A percentile compares a stretch with the other conserved stretches of the same genome.
Conservation (phyloP, 2,797 vertebrate species). For the Pangasius sanitwongsei region DNA sequence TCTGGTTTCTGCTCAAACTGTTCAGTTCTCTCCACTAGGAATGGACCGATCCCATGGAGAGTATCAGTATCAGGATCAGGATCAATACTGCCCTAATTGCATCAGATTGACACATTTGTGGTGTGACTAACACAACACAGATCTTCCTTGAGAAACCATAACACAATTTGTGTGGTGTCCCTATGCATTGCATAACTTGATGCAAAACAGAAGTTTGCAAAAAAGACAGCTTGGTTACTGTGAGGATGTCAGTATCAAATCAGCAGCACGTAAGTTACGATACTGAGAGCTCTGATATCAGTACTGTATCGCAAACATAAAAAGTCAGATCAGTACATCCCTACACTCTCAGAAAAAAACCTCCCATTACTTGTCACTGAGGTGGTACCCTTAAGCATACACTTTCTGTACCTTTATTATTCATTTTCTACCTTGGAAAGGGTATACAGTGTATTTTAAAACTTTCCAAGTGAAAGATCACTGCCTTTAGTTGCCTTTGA, state of each 20-base stretch:
- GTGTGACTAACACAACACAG: not conserved
- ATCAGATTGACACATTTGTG: not conserved
- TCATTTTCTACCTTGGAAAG: not conserved
- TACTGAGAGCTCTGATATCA: not conserved
- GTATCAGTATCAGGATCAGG: not conserved
- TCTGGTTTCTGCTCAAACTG: not conserved
- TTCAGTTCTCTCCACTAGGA: not conserved
- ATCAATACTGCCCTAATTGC: slow-evolving; percentile 6
- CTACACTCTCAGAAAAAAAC: not conserved
- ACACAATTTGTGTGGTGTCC: not conserved
- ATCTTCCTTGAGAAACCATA: not conserved
- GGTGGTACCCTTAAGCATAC: not conserved
- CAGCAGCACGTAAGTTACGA: not conserved
- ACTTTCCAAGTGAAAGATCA: not conserved
- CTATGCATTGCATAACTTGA: not conserved
- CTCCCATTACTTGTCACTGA: not conserved
- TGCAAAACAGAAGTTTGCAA: not conserved
- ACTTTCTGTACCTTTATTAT: not conserved
- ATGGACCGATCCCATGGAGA: not conserved
- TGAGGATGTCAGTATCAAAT: not conserved
- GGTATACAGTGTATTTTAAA: not conserved
- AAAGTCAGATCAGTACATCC: not conserved
- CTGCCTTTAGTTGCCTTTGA: not conserved
- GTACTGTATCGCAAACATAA: not conserved
- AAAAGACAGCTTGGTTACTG: not conserved